Conservation (phyloP, 2,113 vertebrate species). For the Brachyistius frenatus region DNA sequence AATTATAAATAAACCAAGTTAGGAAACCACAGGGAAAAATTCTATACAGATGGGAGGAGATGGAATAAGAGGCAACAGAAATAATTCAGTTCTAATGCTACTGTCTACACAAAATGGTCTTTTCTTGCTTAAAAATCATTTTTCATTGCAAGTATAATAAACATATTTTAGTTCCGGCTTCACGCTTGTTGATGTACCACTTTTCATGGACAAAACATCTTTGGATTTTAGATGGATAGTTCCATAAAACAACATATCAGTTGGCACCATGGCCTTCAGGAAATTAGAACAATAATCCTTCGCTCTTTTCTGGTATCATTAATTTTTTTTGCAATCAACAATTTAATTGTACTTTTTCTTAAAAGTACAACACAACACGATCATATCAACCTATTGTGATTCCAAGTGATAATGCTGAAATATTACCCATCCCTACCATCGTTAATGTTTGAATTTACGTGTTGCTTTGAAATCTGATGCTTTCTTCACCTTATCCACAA, state of each 20-base stretch:
- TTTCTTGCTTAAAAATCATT: background rate
- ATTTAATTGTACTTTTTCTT: background rate
- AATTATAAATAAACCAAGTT: background rate
- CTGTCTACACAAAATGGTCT: slow-evolving; percentile 1
- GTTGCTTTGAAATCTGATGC: slow-evolving; percentile 30
- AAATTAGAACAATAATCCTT: background rate
- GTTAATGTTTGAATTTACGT: background rate
- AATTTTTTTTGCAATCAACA: background rate
- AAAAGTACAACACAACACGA: background rate
- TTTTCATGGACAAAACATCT: background rate
- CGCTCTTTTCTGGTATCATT: background rate
- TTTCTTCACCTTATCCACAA: background rate
- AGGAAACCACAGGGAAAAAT: no score
- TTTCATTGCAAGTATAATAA: slow-evolving; percentile 4
- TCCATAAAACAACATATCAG: background rate
- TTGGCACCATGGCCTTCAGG: background rate
- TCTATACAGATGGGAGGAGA: background rate
- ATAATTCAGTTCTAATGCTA: no score
- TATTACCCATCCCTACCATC: background rate
- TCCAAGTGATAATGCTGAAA: background rate
- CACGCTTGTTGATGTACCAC: background rate
- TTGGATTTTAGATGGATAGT: background rate
- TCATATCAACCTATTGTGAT: background rate
- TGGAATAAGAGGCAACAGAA: no score
- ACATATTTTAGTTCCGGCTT: background rate